Evolutionary conservation across 2,888 invertebrate genomes (phyloP).

Genomic region (Taphrorychus bicolor): DNA sequence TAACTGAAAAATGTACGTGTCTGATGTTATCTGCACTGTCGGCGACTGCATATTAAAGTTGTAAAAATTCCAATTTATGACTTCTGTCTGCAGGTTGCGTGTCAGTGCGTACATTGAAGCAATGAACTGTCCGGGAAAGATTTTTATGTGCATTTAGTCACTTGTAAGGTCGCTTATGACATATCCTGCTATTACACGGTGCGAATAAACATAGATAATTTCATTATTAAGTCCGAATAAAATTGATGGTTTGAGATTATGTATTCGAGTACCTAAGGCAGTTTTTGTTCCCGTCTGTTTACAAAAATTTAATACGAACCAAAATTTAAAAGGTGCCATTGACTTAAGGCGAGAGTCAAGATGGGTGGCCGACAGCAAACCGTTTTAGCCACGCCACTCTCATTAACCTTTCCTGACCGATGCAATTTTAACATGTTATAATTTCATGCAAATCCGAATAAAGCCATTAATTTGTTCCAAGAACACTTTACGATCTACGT

Average conservation of each 20-base stretch:
- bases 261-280: too few species aligned
- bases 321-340: background rate
- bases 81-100: slow-evolving; percentile 35
- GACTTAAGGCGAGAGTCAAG: background rate
- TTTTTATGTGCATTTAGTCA: slow-evolving; percentile 1
- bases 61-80: slow-evolving; percentile 36
- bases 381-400: slow-evolving; percentile 33
- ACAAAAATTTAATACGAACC: too few species aligned
- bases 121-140: slow-evolving; percentile 26
- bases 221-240: too few species aligned
- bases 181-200: too few species aligned
- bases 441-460: slow-evolving; percentile 35
- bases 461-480: slow-evolving; percentile 4
- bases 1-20: slow-evolving; percentile 26
- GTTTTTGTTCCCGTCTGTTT: too few species aligned
- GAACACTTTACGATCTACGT: too few species aligned
- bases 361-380: slow-evolving; percentile 30
- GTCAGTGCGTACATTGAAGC: slow-evolving; percentile 33
- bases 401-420: slow-evolving; percentile 36
- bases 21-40: slow-evolving; percentile 25
- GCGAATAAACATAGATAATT: too few species aligned
- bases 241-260: too few species aligned
- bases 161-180: slow-evolving; percentile 1
- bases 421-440: slow-evolving; percentile 39
- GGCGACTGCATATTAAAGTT: slow-evolving; percentile 12